Base-by-base conservation (phyloP, 2,797 vertebrate genomes). In the Holocentrus rufus region DNA sequence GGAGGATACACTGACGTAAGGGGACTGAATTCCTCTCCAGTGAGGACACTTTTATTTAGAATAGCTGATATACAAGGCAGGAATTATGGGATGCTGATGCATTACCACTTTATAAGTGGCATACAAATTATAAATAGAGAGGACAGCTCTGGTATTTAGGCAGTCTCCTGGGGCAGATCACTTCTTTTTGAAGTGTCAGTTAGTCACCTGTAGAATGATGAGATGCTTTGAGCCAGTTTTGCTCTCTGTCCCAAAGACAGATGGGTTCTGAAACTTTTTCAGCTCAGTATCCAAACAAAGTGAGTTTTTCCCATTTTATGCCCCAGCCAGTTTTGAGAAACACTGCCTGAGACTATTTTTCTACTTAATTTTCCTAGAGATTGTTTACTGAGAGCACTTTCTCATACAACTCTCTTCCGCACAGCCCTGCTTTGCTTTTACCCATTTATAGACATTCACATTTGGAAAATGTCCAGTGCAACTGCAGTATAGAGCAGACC, bases 31-130 rank as follows among this genome's bases (percentile, higher is more conserved):
- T 90, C 85, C 77, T 88, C 71, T 76, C 59, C 42, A 71, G 63
- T 90, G 90, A 91, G 79, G 74, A 81, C 78, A 91, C 82, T 82
- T 87, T 85, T 87, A 88, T 90, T 90, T 86, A 79, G 77, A 86
- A 82, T 80, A 23, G 76, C 65, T 80, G 87, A 87, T 83, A 77
- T 80, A 70, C 58, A 57, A 54, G 76, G 44, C 22, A 10, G 78
- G 82, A 83, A 77, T 86, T 83, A 85, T 81, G 72, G 66, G 81
- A 84, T 77, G 79, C 64, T 82, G 73, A 71, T 69, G 72, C 80
- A 77, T 85, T 81, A 86, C 61, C 53, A 30, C 77, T 81, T 88
- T 87, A 88, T 79, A 88, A 76, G 83, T 81, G 82, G 84, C 78
- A 46, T 67, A 52, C 27, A 73, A n/a, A 68, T 73, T 86, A 82